These are phyloP conservation scores for Ceyx melanurus DNA, from an alignment of 2,113 vertebrate genomes.

Conservation along the genomic window DNA sequence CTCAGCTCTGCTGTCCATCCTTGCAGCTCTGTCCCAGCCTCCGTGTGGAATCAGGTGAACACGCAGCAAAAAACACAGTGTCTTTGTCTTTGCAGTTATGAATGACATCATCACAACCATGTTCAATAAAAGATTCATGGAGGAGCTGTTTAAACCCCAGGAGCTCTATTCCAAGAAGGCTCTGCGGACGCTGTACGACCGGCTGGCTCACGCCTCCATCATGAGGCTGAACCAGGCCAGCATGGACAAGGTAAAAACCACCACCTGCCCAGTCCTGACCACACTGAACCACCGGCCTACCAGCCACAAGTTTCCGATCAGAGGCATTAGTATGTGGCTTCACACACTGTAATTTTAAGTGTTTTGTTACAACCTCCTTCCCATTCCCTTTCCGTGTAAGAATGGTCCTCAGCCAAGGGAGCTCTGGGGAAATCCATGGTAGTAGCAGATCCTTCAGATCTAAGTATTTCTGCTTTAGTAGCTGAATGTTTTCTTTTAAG, in stretches of 20 bases:
- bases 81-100: constrained; percentile 86
- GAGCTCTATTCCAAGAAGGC: constrained; percentile 98
- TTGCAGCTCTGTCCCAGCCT: background rate
- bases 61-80: background rate
- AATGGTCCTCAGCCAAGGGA: background rate
- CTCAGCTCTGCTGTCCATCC: background rate
- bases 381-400: background rate
- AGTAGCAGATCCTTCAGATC: background rate
- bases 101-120: constrained; percentile 98
- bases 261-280: background rate
- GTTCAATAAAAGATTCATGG: constrained; percentile 97
- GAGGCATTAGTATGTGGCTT: rapidly evolving
- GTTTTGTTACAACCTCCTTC: background rate
- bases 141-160: constrained; percentile 96
- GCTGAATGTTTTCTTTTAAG: background rate
- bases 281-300: background rate
- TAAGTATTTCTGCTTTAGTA: background rate
- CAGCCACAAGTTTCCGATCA: rapidly evolving
- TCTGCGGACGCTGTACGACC: constrained; percentile 91
- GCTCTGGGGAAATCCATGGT: background rate
- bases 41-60: background rate
- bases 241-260: constrained; percentile 91
- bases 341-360: background rate
- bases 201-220: constrained; percentile 95
- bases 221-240: constrained; percentile 98